A percentile compares a stretch with the other conserved stretches of the same genome.
These are phyloP conservation scores for Xylophagus ater DNA, from an alignment of 2,888 invertebrate species.

Conservation along the genomic window DNA sequence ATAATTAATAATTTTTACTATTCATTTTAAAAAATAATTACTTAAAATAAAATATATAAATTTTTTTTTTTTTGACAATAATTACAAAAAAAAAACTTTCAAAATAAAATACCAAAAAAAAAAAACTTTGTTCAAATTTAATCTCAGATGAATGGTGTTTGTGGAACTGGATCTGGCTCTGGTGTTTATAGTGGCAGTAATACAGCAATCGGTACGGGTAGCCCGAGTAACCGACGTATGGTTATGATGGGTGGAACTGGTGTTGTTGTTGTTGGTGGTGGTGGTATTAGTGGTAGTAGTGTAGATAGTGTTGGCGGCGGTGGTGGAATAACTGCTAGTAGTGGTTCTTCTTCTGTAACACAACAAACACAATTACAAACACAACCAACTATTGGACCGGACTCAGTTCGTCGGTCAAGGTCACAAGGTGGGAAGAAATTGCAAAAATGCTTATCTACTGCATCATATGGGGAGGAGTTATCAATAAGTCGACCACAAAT, in stretches of 20 bases:
- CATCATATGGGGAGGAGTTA: conserved; percentile 64
- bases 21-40: conserved; percentile 1
- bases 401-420: conserved; percentile 72
- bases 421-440: conserved; percentile 92
- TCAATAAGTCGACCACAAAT: conserved; percentile 33
- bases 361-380: conserved; percentile 22
- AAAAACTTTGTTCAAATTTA: conserved; percentile 19
- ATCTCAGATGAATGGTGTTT: conserved; percentile 22
- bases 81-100: conserved; percentile 1
- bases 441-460: conserved; percentile 84
- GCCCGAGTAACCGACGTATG: conserved; percentile 22
- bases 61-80: too few species aligned
- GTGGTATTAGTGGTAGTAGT: conserved; percentile 23
- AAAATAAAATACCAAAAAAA: conserved; percentile 11
- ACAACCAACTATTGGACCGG: conserved; percentile 27
- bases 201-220: conserved; percentile 25
- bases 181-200: conserved; percentile 26
- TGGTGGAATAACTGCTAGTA: conserved; percentile 23
- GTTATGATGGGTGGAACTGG: conserved; percentile 23
- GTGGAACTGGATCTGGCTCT: conserved; percentile 18
- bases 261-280: conserved; percentile 23
- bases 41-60: conserved; percentile 1
- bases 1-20: too few species aligned
- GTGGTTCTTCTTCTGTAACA: conserved; percentile 20
- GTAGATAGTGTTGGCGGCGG: conserved; percentile 23